phyloP scores from a whole-genome alignment of 2,113 vertebrate genomes.

The Anguilla japonica region DNA sequence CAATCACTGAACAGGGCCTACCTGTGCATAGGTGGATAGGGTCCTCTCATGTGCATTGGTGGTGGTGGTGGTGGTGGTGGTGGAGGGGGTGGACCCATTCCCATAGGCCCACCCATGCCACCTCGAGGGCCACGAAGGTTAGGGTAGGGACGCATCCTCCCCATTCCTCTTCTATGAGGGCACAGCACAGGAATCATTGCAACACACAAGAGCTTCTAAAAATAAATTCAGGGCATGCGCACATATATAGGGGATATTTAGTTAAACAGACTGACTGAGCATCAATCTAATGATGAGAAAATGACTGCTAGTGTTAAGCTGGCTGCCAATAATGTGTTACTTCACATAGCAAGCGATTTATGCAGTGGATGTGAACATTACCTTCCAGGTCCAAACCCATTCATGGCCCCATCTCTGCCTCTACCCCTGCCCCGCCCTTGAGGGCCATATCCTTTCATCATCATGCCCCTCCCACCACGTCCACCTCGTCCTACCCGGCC shows the following conservation, averaged over 20 bases:
- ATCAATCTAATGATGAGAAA: not conserved
- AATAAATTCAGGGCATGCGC: not conserved
- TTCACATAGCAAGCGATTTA: not conserved
- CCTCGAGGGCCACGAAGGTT: conserved; percentile 59
- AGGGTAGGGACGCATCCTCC: conserved; percentile 68
- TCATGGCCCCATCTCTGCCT: conserved; percentile 56
- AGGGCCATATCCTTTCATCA: conserved; percentile 64
- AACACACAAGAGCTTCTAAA: not conserved
- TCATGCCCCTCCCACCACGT: conserved; percentile 60
- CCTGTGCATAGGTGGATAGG: conserved; percentile 66
- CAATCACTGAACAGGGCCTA: conserved; percentile 28
- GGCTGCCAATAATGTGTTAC: not conserved
- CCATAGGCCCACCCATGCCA: conserved; percentile 54
- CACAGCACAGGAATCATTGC: not conserved
- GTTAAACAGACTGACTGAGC: not conserved
- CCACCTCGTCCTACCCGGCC: conserved; percentile 51
- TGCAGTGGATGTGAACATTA: conserved; percentile 30
- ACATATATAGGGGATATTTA: not conserved
- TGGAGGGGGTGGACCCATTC: conserved; percentile 60
- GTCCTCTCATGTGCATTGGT: conserved; percentile 62
- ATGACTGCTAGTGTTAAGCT: not conserved
- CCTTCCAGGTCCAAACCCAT: conserved; percentile 72
- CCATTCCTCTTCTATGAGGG: conserved; percentile 61
- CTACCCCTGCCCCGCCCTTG: conserved; percentile 58
- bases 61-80: conserved; percentile 53